Evolutionary conservation across 64 coral and sea anemone genomes (phyloP), one percentile per base, ranked within the genome.

Genomic region (Anthopleura sola): DNA sequence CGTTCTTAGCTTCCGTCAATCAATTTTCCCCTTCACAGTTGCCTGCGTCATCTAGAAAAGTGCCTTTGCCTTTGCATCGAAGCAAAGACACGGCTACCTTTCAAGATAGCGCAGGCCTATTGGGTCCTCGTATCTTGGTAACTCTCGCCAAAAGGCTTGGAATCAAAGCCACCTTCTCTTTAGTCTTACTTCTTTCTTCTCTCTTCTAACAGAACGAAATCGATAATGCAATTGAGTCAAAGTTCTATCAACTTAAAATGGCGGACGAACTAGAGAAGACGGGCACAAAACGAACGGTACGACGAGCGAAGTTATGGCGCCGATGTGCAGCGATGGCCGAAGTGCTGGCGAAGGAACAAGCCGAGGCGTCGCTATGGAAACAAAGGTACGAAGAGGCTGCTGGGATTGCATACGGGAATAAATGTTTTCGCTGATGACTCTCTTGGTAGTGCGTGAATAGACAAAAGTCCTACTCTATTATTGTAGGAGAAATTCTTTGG

Each of bases 311-410:
- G 11, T 19, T 96, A 60, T 92, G 86, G 87, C 77, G 94, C 36
- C 51, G 94, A 18, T 96, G 94, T 74, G 94, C 94, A 24, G 90
- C 91, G 31, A 96, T 92, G 94, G 87, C 94, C 1, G 94, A 92
- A 62, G 88, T 88, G 18, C 69, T 96, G 7, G 90, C 83, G 0
- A 91, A 89, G 15, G 94, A 96, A 84, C 89, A 92, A 31, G 38
- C 94, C 21, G 77, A 90, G 21, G 78, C 55, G 1, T 28, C 39
- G 23, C 36, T 92, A 71, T 96, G 90, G 90, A 82, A 84, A 60
- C 79, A 80, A 34, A 82, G 54, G 48, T 87, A 80, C 47, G 79
- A 92, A 46, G 87, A 90, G 11, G 94, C 94, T 20, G 56, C 91
- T 20, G 68, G 48, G 15, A 89, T 76, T 18, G 90, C 82, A 58